These are phyloP conservation scores for Ypsolopha scabrella DNA, from an alignment of 2,888 invertebrate genomes.

Conservation along the genomic window DNA sequence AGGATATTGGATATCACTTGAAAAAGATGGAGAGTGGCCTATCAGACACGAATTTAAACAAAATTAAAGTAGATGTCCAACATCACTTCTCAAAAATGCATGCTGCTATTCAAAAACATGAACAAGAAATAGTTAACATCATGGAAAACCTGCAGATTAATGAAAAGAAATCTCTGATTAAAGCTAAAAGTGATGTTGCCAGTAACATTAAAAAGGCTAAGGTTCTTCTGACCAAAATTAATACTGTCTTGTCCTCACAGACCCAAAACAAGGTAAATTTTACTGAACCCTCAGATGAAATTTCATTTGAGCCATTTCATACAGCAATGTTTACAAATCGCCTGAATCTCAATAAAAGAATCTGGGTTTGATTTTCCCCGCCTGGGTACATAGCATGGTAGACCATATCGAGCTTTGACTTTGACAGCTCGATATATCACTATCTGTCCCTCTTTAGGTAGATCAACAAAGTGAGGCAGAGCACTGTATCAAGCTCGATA, in stretches of 20 bases:
- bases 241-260: conserved; percentile 11
- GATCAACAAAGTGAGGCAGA: no score
- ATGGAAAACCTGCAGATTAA: conserved; percentile 32
- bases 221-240: conserved; percentile 20
- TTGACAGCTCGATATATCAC: no score
- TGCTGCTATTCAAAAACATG: conserved; percentile 62
- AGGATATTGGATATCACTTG: conserved; percentile 45
- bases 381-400: no score
- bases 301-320: no score
- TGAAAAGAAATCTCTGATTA: conserved; percentile 37
- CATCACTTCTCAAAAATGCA: conserved; percentile 65
- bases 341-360: no score
- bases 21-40: conserved; percentile 38
- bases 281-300: no score
- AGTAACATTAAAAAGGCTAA: conserved; percentile 34
- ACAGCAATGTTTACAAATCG: no score
- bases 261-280: conserved; percentile 22
- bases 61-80: conserved; percentile 40
- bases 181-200: conserved; percentile 32
- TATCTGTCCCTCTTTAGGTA: no score
- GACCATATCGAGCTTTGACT: no score
- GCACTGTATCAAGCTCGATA: no score
- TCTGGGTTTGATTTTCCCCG: no score
- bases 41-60: conserved; percentile 29
- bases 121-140: conserved; percentile 43